These are phyloP conservation scores for Acanthosepion pharaonis DNA, from an alignment of 2,888 invertebrate species.

Conservation along the genomic window DNA sequence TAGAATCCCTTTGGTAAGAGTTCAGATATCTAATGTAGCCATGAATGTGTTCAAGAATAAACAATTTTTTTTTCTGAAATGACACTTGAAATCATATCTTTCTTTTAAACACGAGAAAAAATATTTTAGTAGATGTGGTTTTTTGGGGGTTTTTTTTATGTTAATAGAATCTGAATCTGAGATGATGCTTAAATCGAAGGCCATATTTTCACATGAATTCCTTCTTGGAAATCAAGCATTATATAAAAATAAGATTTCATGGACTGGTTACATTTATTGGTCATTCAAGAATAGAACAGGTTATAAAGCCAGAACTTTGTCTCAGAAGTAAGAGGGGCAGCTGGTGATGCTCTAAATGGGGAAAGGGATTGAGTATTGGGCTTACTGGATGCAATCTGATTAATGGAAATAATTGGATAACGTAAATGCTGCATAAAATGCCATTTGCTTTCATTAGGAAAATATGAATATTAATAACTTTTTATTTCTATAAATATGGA, in stretches of 20 bases:
- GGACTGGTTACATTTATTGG: background rate
- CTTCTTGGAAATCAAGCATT: background rate
- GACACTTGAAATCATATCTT: too few relatives aligned
- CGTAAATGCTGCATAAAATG: background rate
- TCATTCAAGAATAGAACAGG: background rate
- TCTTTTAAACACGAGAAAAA: too few relatives aligned
- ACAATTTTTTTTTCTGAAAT: too few relatives aligned
- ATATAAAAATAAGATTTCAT: background rate
- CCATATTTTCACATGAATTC: background rate
- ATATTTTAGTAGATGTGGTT: too few relatives aligned
- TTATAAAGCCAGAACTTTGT: background rate
- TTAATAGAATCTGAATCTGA: too few relatives aligned
- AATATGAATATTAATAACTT: constrained; percentile 5
- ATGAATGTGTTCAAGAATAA: too few relatives aligned
- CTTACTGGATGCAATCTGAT: background rate
- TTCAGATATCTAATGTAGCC: too few relatives aligned
- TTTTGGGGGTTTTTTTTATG: too few relatives aligned
- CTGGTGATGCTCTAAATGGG: too few relatives aligned
- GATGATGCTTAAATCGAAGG: too few relatives aligned
- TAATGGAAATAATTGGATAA: background rate
- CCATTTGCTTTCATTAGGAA: background rate
- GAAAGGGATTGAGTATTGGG: background rate
- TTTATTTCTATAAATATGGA: background rate
- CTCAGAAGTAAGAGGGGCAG: background rate
- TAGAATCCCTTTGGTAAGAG: too few relatives aligned